phyloP scores from a whole-genome alignment of 2,797 vertebrate species.

The Cossypha dichroa region DNA sequence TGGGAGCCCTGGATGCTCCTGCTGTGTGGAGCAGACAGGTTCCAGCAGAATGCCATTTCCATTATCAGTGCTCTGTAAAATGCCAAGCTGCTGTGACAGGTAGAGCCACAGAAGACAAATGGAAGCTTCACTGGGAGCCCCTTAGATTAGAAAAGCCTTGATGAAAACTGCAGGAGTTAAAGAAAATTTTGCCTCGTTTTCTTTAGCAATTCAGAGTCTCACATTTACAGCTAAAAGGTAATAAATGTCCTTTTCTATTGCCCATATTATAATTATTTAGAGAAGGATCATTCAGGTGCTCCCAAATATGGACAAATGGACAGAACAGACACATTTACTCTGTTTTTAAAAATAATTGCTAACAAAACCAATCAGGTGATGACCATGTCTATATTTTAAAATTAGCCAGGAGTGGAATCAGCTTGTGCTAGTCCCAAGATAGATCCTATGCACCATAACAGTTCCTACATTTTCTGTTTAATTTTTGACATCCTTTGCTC shows the following conservation, averaged over 20 bases:
- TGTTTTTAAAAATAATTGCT: background rate
- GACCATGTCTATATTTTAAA: background rate
- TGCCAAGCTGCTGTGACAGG: background rate
- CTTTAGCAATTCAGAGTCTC: background rate
- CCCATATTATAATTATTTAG: rapidly evolving
- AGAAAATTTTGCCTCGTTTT: background rate
- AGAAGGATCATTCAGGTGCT: background rate
- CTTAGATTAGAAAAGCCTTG: background rate
- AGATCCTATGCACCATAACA: background rate
- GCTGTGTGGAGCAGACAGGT: background rate
- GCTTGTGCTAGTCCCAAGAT: background rate
- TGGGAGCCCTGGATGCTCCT: background rate
- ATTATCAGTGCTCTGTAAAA: background rate
- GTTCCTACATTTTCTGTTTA: background rate
- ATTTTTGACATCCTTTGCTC: background rate
- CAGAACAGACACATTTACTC: background rate
- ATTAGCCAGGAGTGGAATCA: background rate
- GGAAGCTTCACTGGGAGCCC: background rate
- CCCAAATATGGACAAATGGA: background rate
- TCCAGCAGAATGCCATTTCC: background rate
- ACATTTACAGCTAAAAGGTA: background rate
- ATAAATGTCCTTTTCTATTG: background rate
- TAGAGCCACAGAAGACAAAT: background rate
- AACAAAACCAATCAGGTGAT: background rate
- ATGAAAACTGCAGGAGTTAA: background rate